Evolutionary conservation across 2,888 invertebrate species (phyloP).

Genomic region (Drosophila parthenogenetica): DNA sequence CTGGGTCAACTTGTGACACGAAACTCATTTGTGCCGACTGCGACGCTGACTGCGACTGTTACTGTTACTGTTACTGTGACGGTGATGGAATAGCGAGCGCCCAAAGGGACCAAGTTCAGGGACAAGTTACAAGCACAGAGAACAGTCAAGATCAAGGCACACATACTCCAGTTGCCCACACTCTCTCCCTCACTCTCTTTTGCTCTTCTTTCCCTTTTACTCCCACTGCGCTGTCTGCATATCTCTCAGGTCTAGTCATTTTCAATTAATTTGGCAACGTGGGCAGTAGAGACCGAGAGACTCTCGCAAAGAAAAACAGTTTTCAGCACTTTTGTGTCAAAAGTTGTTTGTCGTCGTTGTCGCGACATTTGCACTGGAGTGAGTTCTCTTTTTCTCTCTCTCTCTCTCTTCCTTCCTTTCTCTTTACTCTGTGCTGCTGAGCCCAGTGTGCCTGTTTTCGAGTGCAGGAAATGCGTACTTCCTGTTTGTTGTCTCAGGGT

Average conservation of each 20-base stretch:
- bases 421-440: neutral
- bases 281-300: constrained; percentile 36
- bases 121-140: constrained; percentile 47
- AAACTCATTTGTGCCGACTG: constrained; percentile 69
- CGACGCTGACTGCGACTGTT: neutral
- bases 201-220: neutral
- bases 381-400: constrained; percentile 17
- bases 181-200: neutral
- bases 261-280: constrained; percentile 77
- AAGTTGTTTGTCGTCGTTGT: constrained; percentile 73
- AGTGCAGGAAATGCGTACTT: constrained; percentile 79
- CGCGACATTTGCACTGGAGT: constrained; percentile 69
- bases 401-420: constrained; percentile 12
- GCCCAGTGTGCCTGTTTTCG: constrained; percentile 35
- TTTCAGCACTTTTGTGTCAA: constrained; percentile 77
- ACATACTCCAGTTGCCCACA: constrained; percentile 37
- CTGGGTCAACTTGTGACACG: constrained; percentile 79
- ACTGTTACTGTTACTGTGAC: constrained; percentile 10
- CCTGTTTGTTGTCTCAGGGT: constrained; percentile 65
- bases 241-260: constrained; percentile 65
- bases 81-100: constrained; percentile 28
- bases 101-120: constrained; percentile 61
- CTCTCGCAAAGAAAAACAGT: constrained; percentile 63
- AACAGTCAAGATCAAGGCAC: constrained; percentile 72
- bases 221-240: constrained; percentile 3